Evolutionary conservation across 2,888 invertebrate genomes (phyloP).

Genomic region (Eurytoma californica): DNA sequence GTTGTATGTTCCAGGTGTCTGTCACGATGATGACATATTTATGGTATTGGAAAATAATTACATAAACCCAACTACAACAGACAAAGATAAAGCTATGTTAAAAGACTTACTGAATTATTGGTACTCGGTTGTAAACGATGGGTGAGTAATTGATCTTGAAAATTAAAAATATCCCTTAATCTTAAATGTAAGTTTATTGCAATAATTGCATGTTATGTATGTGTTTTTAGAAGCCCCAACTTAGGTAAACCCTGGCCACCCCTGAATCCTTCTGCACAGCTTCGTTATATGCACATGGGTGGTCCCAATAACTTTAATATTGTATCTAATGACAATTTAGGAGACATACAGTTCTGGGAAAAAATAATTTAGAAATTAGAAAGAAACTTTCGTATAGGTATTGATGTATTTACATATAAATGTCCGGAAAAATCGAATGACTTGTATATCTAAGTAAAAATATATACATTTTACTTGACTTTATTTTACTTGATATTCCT

Average conservation of each 20-base stretch:
- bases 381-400: too few species aligned
- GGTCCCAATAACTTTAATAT: constrained; percentile 44
- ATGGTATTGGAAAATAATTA: constrained; percentile 19
- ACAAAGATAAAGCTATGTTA: constrained; percentile 26
- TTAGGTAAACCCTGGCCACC: constrained; percentile 33
- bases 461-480: too few species aligned
- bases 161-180: not conserved
- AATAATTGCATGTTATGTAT: not conserved
- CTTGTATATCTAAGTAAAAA: too few species aligned
- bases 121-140: constrained; percentile 19
- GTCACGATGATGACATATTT: constrained; percentile 34
- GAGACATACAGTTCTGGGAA: constrained; percentile 51
- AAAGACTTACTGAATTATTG: constrained; percentile 33
- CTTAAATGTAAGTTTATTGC: constrained; percentile 4
- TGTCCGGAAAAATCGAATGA: too few species aligned
- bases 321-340: constrained; percentile 46
- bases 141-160: constrained; percentile 70
- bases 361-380: not conserved
- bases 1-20: constrained; percentile 18
- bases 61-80: constrained; percentile 25
- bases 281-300: constrained; percentile 45
- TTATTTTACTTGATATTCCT: too few species aligned
- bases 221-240: constrained; percentile 27
- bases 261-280: not conserved
- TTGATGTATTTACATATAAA: too few species aligned